Evolutionary conservation across 2,888 invertebrate genomes (phyloP), one percentile per base, ranked within the genome.

Genomic region (Leptinotarsa tumamoca): DNA sequence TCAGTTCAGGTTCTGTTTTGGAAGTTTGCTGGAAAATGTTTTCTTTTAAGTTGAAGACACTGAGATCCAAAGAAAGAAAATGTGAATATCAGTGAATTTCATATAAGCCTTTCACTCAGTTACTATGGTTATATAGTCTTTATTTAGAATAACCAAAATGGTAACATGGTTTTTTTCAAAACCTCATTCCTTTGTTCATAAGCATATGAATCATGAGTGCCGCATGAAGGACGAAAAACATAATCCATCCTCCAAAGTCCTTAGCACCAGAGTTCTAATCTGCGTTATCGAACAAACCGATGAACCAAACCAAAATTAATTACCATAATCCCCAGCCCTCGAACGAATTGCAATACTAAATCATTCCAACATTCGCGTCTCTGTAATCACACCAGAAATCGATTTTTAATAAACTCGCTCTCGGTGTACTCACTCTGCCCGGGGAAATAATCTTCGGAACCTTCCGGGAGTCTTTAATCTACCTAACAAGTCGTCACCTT

Each of bases 361-460:
- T 69, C 56, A 56, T 33, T 54, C 56, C 33, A 23, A 69, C 69
- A 69, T 69, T 69, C 13, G n/a, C 33, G 69, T 18, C 10, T 51
- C 56, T 18, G 15, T n/a, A 56, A 69, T 69, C 69, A n/a, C 56
- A 18, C 18, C 13, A n/a, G 15, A 21, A 56, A 69, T 69, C 69
- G 69, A 69, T 69, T 69, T 63, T 69, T 56, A 69, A 69, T 69
- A 69, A 69, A 69, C 69, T 23, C 52, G 51, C 56, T 51, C 52
- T 58, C 49, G 61, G 14, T 51, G 63, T 43, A 51, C 27, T n/a
- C 33, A 70, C 43, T 58, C 43, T 58, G 21, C 63, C 63, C 18
- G 63, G 27, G 54, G 54, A 66, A 51, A 63, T 71, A 63, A 71
- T 63, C 63, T 71, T 33, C 49, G 18, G 51, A 10, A 5, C 33